Base-by-base conservation (phyloP, 2,797 vertebrate species). In the Prionace glauca region DNA sequence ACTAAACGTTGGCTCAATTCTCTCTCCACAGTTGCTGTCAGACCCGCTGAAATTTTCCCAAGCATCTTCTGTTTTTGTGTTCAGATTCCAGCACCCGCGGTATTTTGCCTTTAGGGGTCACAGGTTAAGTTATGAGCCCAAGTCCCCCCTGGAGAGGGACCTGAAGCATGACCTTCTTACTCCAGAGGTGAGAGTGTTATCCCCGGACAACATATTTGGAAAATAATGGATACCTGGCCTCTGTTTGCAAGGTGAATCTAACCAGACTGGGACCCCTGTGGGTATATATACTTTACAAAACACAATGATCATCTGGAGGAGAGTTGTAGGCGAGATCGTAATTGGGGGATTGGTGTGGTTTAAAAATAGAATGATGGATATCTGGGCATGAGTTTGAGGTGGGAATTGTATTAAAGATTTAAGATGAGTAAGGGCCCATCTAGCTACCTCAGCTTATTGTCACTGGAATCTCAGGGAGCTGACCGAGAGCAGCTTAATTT, bases 321-420 rank as follows among this genome's bases (percentile, higher is more conserved):
- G n/a, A 26, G 65, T 69, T 69, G 65, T 65, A 92, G n/a, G 36
- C n/a, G 36, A 41, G 62, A 69, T 41, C 69, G n/a, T 92, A 92
- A 92, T 92, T 92, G 69, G 65, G 65, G 65, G 65, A 8, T 69
- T 26, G 18, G 88, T 56, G 65, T 41, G n/a, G 7, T 92, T 92
- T 92, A 92, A 36, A 92, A 69, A 92, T 92, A 92, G 90, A 69
- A 41, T 22, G 90, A 69, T 91, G 62, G 62, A 67, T n/a, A 67
- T 92, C 90, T 69, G 65, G 62, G 32, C 65, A 22, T 36, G 88
- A 91, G 60, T 67, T 91, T 65, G 60, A 65, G 26, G 60, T 65
- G 88, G 88, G 90, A 92, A 92, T 92, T 69, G 65, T 41, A 69
- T 69, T 10, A 41, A 41, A 7, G n/a, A 69, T 22, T 69, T 41